Base-by-base conservation (phyloP, 2,888 invertebrate genomes). In the Volucella bombylans region DNA sequence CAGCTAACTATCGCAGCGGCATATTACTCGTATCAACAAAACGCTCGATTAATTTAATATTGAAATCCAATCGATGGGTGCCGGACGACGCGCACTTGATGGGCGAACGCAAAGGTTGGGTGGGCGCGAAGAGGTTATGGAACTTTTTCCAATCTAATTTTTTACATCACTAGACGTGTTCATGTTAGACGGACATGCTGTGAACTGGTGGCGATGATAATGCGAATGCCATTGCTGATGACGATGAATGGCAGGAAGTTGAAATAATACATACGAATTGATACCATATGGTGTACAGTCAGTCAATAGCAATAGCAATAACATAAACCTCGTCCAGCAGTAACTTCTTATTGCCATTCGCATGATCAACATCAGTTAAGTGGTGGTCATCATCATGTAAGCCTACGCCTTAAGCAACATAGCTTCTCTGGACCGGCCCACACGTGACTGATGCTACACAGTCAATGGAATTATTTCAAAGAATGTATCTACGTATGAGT, bases 351-450 rank as follows among this genome's bases (percentile, higher is more conserved):
- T 68, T 64, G 54, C 59, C 71, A 82, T 82, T 76, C 67, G 72
- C 38, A 67, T 72, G 31, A 31, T 64, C 73, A 78, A 81, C 55
- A 62, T 11, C 45, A 10, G 31, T 73, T 43, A 79, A 83, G 79
- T 83, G 83, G 83, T 67, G 83, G 83, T 67, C 83, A 83, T 83
- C 83, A 83, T 74, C 79, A 43, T 79, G 83, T 69, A 69, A 61
- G 14, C 82, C 79, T 67, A 78, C 78, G 55, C 73, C 14, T 43
- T 52, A 15, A 54, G 68, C 31, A 31, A 31, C 31, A 57, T 68
- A 54, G 82, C 73, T 82, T 78, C 68, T 78, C 68, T 68, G 62
- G 67, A 15, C 6, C 76, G 49, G 12, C 79, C 79, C 79, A 83
- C 82, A 59, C 82, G 65, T 50, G 38, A 43, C 12, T 62, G 45